These are phyloP conservation scores for Agrotis exclamationis DNA, from an alignment of 2,888 invertebrate species.

Conservation along the genomic window DNA sequence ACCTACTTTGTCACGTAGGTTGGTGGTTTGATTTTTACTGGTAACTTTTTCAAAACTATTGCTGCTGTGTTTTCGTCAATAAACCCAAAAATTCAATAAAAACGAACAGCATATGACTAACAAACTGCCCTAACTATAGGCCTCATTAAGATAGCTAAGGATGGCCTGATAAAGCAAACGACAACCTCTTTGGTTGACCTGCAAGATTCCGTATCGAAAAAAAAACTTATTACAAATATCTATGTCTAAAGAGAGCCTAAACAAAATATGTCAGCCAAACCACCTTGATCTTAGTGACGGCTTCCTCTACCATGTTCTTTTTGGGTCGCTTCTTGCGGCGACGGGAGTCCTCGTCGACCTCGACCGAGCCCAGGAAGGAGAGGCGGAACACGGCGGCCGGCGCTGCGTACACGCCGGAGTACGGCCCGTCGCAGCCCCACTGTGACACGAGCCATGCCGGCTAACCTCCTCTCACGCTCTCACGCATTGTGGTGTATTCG, in stretches of 20 bases:
- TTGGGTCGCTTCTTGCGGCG: conserved; percentile 95
- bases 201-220: no score
- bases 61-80: background rate
- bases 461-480: conserved; percentile 82
- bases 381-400: conserved; percentile 95
- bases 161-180: no score
- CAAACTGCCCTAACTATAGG: background rate
- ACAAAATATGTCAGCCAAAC: conserved; percentile 77
- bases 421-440: conserved; percentile 88
- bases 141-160: no score
- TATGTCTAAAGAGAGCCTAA: conserved; percentile 45
- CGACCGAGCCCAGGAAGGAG: conserved; percentile 96
- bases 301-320: conserved; percentile 97
- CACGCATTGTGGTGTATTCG: conserved; percentile 65
- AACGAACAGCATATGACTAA: conserved; percentile 35
- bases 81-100: conserved; percentile 20
- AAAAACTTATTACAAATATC: no score
- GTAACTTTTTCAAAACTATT: background rate
- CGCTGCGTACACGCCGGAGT: conserved; percentile 90
- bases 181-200: no score
- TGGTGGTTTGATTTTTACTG: background rate
- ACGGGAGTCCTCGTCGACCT: conserved; percentile 95
- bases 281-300: conserved; percentile 97
- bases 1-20: no score
- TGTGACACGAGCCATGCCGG: conserved; percentile 77